phyloP scores from a whole-genome alignment of 2,113 vertebrate species.

The Ardeotis arabs region DNA sequence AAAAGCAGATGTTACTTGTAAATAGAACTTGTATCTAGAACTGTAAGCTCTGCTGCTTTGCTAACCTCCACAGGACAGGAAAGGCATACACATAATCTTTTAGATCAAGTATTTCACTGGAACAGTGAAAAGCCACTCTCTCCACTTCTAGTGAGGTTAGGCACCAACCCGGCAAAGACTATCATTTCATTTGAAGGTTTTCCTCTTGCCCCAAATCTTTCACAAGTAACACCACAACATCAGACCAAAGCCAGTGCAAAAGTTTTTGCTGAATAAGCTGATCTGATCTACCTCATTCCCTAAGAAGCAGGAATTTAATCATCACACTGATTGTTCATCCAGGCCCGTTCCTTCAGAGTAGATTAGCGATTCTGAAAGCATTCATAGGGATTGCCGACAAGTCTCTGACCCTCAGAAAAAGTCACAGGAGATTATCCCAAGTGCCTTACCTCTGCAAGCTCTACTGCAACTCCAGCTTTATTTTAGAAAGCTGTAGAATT shows the following conservation, averaged over 20 bases:
- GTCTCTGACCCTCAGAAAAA: not conserved
- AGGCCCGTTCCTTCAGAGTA: not conserved
- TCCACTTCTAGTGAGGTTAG: not conserved
- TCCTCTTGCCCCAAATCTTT: not conserved
- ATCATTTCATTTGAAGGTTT: not conserved
- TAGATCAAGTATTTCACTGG: not conserved
- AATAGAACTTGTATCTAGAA: not conserved
- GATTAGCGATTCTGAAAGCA: not conserved
- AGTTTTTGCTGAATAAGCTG: not conserved
- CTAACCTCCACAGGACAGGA: not conserved
- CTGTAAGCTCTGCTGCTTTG: not conserved
- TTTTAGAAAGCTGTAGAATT: not conserved
- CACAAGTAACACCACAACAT: not conserved
- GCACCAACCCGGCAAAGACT: not conserved
- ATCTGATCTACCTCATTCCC: not conserved
- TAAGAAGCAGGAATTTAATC: not conserved
- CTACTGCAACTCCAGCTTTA: not conserved
- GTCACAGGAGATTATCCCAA: not conserved
- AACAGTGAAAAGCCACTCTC: not conserved
- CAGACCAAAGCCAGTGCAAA: not conserved
- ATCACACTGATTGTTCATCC: not conserved
- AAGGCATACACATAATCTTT: not conserved
- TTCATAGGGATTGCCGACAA: not conserved
- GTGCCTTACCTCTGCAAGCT: not conserved
- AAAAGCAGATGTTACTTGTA: not conserved